These are phyloP conservation scores for Dicranocentrus wangi DNA, from an alignment of 2,888 invertebrate genomes.

Conservation along the genomic window DNA sequence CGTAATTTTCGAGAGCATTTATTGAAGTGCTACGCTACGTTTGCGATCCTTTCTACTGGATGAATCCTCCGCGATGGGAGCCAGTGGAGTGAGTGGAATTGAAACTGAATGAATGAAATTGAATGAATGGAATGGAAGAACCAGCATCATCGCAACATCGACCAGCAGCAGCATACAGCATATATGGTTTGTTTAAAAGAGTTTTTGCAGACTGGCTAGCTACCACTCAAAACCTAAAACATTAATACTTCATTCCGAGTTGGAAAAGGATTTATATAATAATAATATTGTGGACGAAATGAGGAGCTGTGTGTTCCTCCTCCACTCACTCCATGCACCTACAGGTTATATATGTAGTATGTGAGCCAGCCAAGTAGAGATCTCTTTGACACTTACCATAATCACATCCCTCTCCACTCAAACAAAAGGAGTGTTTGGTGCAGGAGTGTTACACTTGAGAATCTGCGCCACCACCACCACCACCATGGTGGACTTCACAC, in stretches of 20 bases:
- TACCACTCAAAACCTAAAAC: no score
- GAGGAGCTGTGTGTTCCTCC: no score
- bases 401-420: conserved; percentile 26
- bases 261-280: no score
- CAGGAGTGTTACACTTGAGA: not conserved
- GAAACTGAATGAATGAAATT: conserved; percentile 45
- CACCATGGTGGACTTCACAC: conserved; percentile 25
- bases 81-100: conserved; percentile 43
- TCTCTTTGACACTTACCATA: conserved; percentile 56
- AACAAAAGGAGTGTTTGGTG: not conserved
- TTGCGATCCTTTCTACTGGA: conserved; percentile 29
- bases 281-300: no score
- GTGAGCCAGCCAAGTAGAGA: conserved; percentile 4
- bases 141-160: not conserved
- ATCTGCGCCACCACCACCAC: not conserved
- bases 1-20: conserved; percentile 40
- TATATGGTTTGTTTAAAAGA: conserved; percentile 5
- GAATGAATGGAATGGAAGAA: conserved; percentile 17
- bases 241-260: no score
- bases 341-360: not conserved
- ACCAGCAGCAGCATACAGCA: not conserved
- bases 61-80: conserved; percentile 25
- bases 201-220: not conserved
- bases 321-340: not conserved
- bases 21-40: conserved; percentile 52